Evolutionary conservation across 1,140 invertebrate genomes (phyloP), one percentile per base, ranked within the genome.

Genomic region (Microplitis demolitor): DNA sequence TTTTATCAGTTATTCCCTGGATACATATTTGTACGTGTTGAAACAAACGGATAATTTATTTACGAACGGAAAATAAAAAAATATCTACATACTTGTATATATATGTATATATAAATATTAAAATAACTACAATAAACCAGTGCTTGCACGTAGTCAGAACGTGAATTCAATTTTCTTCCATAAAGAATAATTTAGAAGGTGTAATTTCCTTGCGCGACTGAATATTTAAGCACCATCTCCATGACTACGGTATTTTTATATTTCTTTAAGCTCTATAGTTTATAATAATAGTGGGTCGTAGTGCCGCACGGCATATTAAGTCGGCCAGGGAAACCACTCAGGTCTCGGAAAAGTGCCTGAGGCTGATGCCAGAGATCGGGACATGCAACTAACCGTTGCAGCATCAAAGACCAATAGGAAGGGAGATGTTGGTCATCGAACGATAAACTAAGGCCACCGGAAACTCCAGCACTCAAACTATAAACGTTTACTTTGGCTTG

Each of bases 221-320:
- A 58, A 58, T 58, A 58, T 58, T 58, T 45, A 45, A 45, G 14
- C 14, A 58, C 24, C 16, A 58, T 58, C 24, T 58, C 24, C 56
- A 39, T 35, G 60, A n/a, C 8, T 39, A 62, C 60, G 34, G 9
- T 39, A 24, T 50, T 64, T 50, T 64, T 3, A 35, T 37, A 13
- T 54, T 24, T n/a, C n/a, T 31, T 9, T n/a, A 50, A 50, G 62
- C 39, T 45, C 24, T 64, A 24, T 2, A 64, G 39, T 24, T 64
- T 64, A 64, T 64, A 64, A 64, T 64, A 64, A 64, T 64, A 64
- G 9, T 64, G 62, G 62, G 62, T 64, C 39, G 62, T 33, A 62
- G 62, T 50, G 62, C 62, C 16, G 37, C 37, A 64, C 24, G 39
- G 62, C 39, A 64, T 64, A 64, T 64, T 64, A 64, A 64, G 62